Evolutionary conservation across 2,888 invertebrate genomes (phyloP), one percentile per base, ranked within the genome.

Genomic region (Drosophila kanekoi): DNA sequence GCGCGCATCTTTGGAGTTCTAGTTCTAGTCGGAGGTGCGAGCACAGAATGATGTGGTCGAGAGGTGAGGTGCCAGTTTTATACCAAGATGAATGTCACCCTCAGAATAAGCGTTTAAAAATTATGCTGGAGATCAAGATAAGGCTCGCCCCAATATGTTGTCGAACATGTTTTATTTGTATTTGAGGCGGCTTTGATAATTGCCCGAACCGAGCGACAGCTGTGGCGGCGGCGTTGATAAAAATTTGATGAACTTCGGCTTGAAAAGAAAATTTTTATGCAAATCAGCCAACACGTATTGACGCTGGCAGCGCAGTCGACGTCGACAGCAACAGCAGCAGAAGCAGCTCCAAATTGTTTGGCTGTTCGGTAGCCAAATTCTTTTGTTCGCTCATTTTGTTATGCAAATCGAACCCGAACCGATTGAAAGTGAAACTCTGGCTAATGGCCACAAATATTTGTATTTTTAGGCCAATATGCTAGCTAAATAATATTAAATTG

Each of bases 301-400:
- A 60, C 48, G 71, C 49, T 20, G 9, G 35, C 72, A 37, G 66
- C 59, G 56, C 64, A 47, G 72, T 49, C 61, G 41, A 44, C 33
- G 9, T 40, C 41, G 60, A 53, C 57, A 18, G 18, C 56, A 52
- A 20, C 68, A 35, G 18, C 52, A 48, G 28, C 68, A 35, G 47
- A 51, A 38, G 52, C 58, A 76, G 81, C 79, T 81, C 79, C 70
- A 82, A 85, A 87, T 89, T 90, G 79, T 80, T 77, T 72, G 72
- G 62, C 77, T 67, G 66, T 72, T 89, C 88, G 77, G 88, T 89
- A 88, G 88, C 90, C 71, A 75, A 70, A 70, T 89, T 87, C 80
- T 80, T 78, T 88, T 90, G 85, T 88, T 87, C 68, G 68, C 73
- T 67, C 78, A 80, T 90, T 90, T 90, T 89, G 90, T 90, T 88